These are phyloP conservation scores for Drosophila sordidapex DNA, from an alignment of 2,888 invertebrate genomes.

Conservation along the genomic window DNA sequence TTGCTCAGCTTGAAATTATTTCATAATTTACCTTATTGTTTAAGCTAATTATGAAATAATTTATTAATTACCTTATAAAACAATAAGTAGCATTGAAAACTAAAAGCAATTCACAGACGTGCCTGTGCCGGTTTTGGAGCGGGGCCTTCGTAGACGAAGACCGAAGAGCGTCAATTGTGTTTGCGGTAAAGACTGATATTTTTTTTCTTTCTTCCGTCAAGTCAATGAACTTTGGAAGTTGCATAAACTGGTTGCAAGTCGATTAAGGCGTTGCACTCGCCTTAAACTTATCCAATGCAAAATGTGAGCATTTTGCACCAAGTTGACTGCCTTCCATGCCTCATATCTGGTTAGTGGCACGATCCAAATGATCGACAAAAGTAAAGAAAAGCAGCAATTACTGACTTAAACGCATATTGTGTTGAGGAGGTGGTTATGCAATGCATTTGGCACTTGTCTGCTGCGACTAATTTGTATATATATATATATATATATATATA, in stretches of 20 bases:
- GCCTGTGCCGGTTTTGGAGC: constrained; percentile 5
- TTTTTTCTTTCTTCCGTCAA: constrained; percentile 52
- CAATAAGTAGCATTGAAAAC: constrained; percentile 7
- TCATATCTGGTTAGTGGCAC: constrained; percentile 26
- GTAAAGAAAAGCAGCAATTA: constrained; percentile 12
- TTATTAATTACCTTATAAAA: constrained; percentile 10
- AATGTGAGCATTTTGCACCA: neutral
- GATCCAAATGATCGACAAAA: constrained; percentile 2
- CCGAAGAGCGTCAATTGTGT: neutral
- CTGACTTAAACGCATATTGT: constrained; percentile 21
- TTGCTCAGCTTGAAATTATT: constrained; percentile 7
- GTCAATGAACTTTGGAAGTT: constrained; percentile 68
- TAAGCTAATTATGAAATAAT: neutral
- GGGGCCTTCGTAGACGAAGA: constrained; percentile 13
- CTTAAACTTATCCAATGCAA: constrained; percentile 52
- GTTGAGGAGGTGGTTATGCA: constrained; percentile 41
- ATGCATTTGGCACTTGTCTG: constrained; percentile 38
- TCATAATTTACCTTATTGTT: constrained; percentile 5
- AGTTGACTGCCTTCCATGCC: neutral
- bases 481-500: neutral
- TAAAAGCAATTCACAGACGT: constrained; percentile 3
- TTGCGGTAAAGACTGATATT: constrained; percentile 4
- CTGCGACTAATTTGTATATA: neutral
- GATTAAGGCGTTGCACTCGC: constrained; percentile 39
- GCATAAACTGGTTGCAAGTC: constrained; percentile 67